A percentile compares a stretch with the other conserved stretches of the same genome.
These are phyloP conservation scores for Premnoplex brunnescens DNA, from an alignment of 2,797 vertebrate species.

Conservation along the genomic window DNA sequence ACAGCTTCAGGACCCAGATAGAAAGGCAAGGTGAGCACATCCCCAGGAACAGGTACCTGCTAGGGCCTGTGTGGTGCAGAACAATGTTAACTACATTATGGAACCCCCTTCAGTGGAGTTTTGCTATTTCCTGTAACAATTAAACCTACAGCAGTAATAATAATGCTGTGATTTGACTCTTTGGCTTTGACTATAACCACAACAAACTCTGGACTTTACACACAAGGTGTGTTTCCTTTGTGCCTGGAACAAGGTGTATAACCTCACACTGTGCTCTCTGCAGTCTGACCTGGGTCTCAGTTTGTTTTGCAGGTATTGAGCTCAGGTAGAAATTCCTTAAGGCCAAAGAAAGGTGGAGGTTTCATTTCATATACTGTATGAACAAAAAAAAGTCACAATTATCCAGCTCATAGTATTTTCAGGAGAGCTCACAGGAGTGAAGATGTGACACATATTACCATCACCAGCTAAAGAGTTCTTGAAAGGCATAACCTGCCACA, in stretches of 20 bases:
- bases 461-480: background rate
- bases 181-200: background rate
- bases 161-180: background rate
- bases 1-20: background rate
- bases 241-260: background rate
- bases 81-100: background rate
- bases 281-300: background rate
- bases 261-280: background rate
- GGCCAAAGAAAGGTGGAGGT: background rate
- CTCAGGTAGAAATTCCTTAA: background rate
- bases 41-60: background rate
- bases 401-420: background rate
- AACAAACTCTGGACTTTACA: background rate
- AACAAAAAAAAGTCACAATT: background rate
- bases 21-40: background rate
- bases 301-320: background rate
- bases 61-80: rapidly evolving
- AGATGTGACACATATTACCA: background rate
- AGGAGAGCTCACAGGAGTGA: background rate
- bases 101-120: background rate
- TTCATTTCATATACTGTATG: background rate
- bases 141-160: background rate
- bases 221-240: background rate
- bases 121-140: background rate
- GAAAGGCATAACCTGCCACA: background rate